Conservation (phyloP, 2,797 vertebrate genomes). For the Novumbra hubbsi region DNA sequence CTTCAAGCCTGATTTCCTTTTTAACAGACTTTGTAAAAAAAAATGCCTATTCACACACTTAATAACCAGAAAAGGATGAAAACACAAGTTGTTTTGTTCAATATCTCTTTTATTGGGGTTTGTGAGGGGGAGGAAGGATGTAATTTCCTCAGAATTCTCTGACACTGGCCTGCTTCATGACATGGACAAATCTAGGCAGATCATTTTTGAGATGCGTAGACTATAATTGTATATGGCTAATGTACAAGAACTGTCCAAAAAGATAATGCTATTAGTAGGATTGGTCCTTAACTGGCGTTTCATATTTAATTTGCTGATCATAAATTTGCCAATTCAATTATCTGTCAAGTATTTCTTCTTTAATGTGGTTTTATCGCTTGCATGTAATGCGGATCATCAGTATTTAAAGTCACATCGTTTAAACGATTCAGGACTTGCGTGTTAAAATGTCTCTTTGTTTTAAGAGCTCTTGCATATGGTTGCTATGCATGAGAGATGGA, state of each 20-base stretch:
- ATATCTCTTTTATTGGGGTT: too few species aligned
- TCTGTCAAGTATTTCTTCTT: slow-evolving; percentile 41
- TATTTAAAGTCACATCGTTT: slow-evolving; percentile 39
- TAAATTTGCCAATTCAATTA: slow-evolving; percentile 30
- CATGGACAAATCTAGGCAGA: slow-evolving; percentile 22
- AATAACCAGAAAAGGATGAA: too few species aligned
- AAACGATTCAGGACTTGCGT: slow-evolving; percentile 21
- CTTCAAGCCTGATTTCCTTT: too few species aligned
- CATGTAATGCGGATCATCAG: slow-evolving; percentile 27
- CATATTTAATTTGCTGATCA: slow-evolving; percentile 3
- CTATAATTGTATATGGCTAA: background rate
- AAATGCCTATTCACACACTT: too few species aligned
- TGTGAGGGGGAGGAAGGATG: too few species aligned
- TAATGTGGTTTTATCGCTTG: slow-evolving; percentile 26
- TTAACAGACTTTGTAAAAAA: too few species aligned
- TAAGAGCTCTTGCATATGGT: slow-evolving; percentile 5
- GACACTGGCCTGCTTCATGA: background rate
- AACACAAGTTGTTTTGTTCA: too few species aligned
- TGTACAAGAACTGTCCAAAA: background rate
- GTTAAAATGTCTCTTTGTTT: slow-evolving; percentile 21
- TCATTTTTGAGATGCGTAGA: background rate
- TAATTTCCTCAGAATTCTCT: background rate
- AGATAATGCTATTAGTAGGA: slow-evolving; percentile 35
- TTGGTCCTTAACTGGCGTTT: slow-evolving; percentile 27
- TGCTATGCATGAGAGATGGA: background rate